phyloP scores from a whole-genome alignment of 2,888 invertebrate species.

The Bunonema sp. region DNA sequence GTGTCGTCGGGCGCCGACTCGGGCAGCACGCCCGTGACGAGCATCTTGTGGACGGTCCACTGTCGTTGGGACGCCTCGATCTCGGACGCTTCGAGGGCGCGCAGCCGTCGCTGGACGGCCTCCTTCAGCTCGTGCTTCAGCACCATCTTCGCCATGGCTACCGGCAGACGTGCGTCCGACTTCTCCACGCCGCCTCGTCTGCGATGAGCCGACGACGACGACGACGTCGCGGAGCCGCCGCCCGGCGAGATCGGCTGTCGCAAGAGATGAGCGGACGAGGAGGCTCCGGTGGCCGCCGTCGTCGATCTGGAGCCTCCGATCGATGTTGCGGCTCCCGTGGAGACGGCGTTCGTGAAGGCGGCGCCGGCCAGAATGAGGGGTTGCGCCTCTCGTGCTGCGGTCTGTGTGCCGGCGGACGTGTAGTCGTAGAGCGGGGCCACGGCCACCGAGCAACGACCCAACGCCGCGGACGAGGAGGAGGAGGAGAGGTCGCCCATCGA shows the following conservation, averaged over 20 bases:
- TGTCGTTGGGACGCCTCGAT: constrained; percentile 45
- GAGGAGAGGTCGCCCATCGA: too few species aligned
- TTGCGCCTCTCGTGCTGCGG: too few species aligned
- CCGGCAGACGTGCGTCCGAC: constrained; percentile 15
- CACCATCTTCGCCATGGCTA: constrained; percentile 36
- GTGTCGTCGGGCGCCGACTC: constrained; percentile 24
- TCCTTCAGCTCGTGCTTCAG: constrained; percentile 49
- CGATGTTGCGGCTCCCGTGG: too few species aligned
- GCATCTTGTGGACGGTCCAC: constrained; percentile 39
- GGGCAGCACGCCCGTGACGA: constrained; percentile 36
- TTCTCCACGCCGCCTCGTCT: too few species aligned
- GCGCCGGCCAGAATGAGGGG: too few species aligned
- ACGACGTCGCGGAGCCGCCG: neutral
- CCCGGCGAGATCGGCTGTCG: constrained; percentile 4
- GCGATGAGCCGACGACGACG: neutral
- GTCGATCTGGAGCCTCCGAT: constrained; percentile 2
- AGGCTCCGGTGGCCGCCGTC: constrained; percentile 1
- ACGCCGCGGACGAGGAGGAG: too few species aligned
- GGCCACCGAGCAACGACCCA: too few species aligned
- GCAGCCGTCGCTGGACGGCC: constrained; percentile 45
- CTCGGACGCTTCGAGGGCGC: constrained; percentile 47
- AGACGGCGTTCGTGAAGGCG: too few species aligned
- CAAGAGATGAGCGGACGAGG: too few species aligned
- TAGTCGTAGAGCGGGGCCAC: too few species aligned
- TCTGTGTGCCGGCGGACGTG: too few species aligned